Evolutionary conservation across 2,113 vertebrate species (phyloP), one percentile per base, ranked within the genome.

Genomic region (Stomatorhinus ivindoensis): DNA sequence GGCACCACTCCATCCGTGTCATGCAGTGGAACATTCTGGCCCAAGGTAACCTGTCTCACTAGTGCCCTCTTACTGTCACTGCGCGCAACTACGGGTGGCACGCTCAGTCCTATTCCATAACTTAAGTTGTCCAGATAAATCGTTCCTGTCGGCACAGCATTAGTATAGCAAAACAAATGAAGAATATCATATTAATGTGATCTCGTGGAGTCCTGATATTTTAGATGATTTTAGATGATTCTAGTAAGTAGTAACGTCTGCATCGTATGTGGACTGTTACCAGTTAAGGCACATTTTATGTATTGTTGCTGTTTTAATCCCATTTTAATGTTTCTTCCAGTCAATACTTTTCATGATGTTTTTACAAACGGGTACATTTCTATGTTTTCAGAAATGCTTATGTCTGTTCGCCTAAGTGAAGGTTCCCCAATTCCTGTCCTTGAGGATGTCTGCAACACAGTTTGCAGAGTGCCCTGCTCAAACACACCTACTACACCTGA

Each of bases 1-100:
- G 87, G 91, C 92, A 92, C 89, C 95, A 92, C 11, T 93, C 96
- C 88, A 94, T 96, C 76, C 93, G 96, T 44, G 95, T 96, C 92
- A 96, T 96, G 96, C 96, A 97, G 91, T 99, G 98, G 98, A 99
- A 99, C 92, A 98, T 99, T 90, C 96, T 99, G 0, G 98, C 98
- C 10, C 98, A 99, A 97, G 98, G 98, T 99, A 95, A 44, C 3
- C 46, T 0, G 35, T 19, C 31, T 42, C 73, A 17, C 35, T 39
- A 8, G n/a, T 69, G 61, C 61, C 73, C 15, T 21, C 73, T 42
- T 19, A 39, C 35, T 42, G 73, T 80, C n/a, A 11, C 61, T 31
- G n/a, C 13, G 0, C 10, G n/a, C n/a, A 69, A 69, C 61, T 69
- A 7, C 61, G 1, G n/a, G n/a, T 69, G n/a, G n/a, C 10, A 1